Conservation (phyloP, 2,113 vertebrate species). For the Clarias macrocephalus region DNA sequence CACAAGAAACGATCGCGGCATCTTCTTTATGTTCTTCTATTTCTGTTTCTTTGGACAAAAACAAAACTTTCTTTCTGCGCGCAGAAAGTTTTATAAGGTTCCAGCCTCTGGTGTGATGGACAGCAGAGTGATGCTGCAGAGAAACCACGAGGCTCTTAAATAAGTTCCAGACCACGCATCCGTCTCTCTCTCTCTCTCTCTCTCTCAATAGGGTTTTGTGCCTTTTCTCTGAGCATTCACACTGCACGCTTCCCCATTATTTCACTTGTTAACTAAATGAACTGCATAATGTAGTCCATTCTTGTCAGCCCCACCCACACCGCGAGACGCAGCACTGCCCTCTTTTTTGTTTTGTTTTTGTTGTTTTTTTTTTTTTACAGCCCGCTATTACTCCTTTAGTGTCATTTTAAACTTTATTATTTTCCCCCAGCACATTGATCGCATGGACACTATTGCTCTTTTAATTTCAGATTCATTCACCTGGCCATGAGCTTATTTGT, state of each 20-base stretch:
- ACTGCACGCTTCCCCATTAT: slow-evolving; percentile 99
- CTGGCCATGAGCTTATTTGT: slow-evolving; percentile 32
- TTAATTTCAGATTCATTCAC: slow-evolving; percentile 45
- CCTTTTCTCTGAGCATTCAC: slow-evolving; percentile 96
- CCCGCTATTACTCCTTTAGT: slow-evolving; percentile 43
- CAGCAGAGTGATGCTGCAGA: slow-evolving; percentile 95
- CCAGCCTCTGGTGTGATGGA: slow-evolving; percentile 73
- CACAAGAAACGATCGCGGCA: slow-evolving; percentile 97
- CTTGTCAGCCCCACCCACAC: slow-evolving; percentile 99
- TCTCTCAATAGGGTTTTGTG: slow-evolving; percentile 97
- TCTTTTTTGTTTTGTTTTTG: slow-evolving; percentile 81
- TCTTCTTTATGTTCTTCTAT: slow-evolving; percentile 57
- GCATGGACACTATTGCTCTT: slow-evolving; percentile 55
- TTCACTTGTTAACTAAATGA: slow-evolving; percentile 99
- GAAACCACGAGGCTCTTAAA: slow-evolving; percentile 80
- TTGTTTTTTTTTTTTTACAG: slow-evolving; percentile 75
- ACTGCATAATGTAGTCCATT: slow-evolving; percentile 99
- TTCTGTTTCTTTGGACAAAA: neutral
- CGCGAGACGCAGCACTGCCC: slow-evolving; percentile 85
- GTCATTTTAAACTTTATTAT: slow-evolving; percentile 56
- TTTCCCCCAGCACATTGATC: slow-evolving; percentile 28
- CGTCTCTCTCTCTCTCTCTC: slow-evolving; percentile 87
- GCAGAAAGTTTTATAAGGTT: slow-evolving; percentile 30
- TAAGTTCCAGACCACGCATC: slow-evolving; percentile 77
- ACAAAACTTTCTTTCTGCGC: neutral